Conservation (phyloP, 2,113 vertebrate genomes). For the Paratilapia polleni region DNA sequence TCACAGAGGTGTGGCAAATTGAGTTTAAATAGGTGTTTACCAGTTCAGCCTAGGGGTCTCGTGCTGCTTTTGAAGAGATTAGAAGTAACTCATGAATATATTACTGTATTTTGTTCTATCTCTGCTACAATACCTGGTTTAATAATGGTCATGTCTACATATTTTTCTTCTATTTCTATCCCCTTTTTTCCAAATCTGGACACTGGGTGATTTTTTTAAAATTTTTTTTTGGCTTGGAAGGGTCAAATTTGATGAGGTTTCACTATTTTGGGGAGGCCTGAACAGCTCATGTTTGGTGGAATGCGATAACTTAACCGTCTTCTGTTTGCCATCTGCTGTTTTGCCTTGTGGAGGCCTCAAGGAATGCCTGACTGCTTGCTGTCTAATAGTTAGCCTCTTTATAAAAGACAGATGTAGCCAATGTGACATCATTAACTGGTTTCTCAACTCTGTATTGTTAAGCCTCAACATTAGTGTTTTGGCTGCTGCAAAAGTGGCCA, state of each 20-base stretch:
- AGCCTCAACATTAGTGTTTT: neutral
- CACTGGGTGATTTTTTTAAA: neutral
- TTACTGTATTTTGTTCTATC: neutral
- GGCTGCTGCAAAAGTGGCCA: neutral
- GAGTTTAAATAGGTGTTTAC: constrained; percentile 42
- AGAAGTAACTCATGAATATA: constrained; percentile 30
- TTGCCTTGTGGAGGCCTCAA: neutral
- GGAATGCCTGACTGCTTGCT: neutral
- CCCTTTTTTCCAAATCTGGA: neutral
- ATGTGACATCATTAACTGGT: neutral
- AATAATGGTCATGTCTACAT: neutral
- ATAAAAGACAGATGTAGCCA: neutral
- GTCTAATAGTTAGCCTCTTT: too few species aligned
- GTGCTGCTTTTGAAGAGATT: constrained; percentile 12
- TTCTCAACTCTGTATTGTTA: neutral
- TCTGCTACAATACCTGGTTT: neutral
- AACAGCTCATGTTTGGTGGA: neutral
- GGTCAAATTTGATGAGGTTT: neutral
- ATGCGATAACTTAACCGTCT: neutral
- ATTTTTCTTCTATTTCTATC: neutral
- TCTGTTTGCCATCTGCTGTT: neutral
- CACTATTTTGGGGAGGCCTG: neutral
- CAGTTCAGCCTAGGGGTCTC: neutral
- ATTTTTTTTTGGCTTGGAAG: neutral
- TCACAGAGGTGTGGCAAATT: constrained; percentile 19